Conservation (phyloP, 2,113 vertebrate genomes). For the Acanthisitta chloris region DNA sequence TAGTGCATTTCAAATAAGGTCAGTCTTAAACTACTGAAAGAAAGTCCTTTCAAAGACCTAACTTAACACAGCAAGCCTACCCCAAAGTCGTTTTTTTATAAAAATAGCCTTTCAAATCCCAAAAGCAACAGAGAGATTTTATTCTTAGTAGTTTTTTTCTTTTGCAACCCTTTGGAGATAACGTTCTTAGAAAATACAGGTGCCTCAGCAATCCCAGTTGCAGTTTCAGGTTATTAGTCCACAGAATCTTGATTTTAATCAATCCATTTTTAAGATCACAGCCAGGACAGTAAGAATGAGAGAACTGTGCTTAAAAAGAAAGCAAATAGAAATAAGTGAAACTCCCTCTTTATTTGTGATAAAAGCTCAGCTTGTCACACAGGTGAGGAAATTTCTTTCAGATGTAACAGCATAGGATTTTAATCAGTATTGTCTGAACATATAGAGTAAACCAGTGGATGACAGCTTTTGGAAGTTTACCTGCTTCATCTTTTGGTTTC, state of each 20-base stretch:
- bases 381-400: background rate
- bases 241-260: background rate
- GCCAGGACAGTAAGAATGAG: background rate
- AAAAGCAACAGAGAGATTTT: background rate
- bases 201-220: background rate
- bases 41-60: background rate
- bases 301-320: background rate
- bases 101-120: background rate
- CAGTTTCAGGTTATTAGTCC: background rate
- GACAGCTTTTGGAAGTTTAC: background rate
- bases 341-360: background rate
- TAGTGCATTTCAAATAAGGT: background rate
- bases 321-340: background rate
- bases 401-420: background rate
- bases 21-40: background rate
- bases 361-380: background rate
- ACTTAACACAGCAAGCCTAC: background rate
- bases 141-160: background rate
- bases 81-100: background rate
- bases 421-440: background rate
- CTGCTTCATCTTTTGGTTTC: background rate
- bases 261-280: background rate
- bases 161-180: background rate
- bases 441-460: background rate
- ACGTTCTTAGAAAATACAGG: background rate